A percentile compares a stretch with the other conserved stretches of the same genome.
Conservation (phyloP, 2,113 vertebrate genomes). For the Chrysemys picta region DNA sequence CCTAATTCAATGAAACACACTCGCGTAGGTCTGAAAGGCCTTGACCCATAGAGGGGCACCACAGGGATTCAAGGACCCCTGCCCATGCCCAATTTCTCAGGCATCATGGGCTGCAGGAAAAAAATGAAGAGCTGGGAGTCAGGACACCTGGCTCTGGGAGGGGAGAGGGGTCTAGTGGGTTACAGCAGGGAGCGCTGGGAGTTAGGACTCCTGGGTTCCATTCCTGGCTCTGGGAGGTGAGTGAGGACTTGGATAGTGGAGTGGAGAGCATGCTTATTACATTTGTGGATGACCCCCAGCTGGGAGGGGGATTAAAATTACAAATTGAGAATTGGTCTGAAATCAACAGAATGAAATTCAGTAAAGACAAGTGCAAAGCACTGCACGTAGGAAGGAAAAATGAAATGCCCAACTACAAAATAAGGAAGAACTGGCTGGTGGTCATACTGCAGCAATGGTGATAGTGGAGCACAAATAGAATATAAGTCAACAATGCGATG, state of each 20-base stretch:
- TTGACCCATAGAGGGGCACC: no score
- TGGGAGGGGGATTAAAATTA: not conserved
- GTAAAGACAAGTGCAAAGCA: not conserved
- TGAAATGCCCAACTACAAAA: not conserved
- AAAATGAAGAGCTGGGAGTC: not conserved
- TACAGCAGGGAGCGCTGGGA: not conserved
- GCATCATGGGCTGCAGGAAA: not conserved
- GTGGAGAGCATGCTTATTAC: not conserved
- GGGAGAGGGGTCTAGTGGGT: not conserved
- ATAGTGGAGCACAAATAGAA: not conserved
- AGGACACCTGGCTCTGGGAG: not conserved
- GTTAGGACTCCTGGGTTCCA: not conserved
- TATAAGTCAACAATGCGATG: not conserved
- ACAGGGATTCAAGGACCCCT: not conserved
- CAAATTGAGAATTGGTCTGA: not conserved
- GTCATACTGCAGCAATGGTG: not conserved
- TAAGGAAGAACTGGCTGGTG: no score
- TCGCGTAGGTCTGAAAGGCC: no score
- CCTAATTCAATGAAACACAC: no score
- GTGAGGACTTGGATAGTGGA: not conserved
- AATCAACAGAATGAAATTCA: not conserved
- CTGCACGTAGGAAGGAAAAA: not conserved
- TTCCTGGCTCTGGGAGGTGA: not conserved
- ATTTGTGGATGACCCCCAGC: not conserved
- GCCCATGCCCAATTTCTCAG: not conserved